These are phyloP conservation scores for Rhinoraja longicauda DNA, from an alignment of 2,797 vertebrate genomes.

Conservation along the genomic window DNA sequence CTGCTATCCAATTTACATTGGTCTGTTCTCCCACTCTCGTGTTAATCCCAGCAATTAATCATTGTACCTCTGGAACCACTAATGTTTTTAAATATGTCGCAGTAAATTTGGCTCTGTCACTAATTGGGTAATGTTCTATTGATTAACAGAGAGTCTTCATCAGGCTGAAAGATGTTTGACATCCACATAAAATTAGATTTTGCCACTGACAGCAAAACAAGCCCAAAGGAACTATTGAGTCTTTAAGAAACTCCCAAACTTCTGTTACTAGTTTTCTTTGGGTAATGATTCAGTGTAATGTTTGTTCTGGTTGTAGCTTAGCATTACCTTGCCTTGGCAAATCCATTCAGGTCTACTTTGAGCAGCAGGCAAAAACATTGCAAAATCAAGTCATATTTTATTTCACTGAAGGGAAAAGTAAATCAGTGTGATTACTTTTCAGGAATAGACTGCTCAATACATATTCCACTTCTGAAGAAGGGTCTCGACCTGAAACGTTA, in stretches of 20 bases:
- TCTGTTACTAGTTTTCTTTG: background rate
- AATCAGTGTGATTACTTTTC: background rate
- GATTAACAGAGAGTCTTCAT: background rate
- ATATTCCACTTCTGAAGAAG: too few species aligned
- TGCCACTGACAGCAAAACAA: background rate
- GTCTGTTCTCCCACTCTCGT: background rate
- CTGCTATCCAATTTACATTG: too few species aligned
- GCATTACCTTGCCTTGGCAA: background rate
- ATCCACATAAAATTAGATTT: background rate
- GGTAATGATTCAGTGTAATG: background rate
- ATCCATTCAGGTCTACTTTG: background rate
- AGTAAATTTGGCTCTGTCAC: background rate
- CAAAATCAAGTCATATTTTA: background rate
- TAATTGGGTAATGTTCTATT: background rate
- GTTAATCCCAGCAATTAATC: background rate
- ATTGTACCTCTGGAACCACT: constrained; percentile 3
- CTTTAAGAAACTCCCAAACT: background rate
- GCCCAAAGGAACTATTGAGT: background rate
- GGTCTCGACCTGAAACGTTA: too few species aligned
- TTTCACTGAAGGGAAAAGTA: background rate
- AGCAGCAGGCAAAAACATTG: background rate
- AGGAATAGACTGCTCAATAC: background rate
- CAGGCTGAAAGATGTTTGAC: background rate
- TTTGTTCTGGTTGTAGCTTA: background rate
- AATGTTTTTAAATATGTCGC: background rate